These are phyloP conservation scores for Phallusia fumigata DNA, from an alignment of 23 tunicate species.

Conservation along the genomic window DNA sequence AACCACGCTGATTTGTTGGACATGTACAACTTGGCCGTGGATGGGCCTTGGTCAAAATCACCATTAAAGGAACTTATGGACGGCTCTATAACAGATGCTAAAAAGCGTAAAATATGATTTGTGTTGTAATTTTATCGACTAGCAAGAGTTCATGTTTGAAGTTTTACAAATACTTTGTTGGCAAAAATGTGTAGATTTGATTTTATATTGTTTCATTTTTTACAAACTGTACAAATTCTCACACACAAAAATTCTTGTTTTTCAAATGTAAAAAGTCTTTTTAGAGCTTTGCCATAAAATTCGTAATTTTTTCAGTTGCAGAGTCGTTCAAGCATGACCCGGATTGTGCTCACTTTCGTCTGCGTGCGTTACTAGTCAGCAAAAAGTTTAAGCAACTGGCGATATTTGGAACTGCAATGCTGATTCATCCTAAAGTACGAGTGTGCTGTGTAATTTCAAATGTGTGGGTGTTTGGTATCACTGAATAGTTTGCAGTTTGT, in stretches of 20 bases:
- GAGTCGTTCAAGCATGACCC: neutral
- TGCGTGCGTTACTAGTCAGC: neutral
- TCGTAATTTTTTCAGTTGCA: neutral
- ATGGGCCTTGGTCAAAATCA: constrained; percentile 52
- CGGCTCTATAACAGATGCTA: neutral
- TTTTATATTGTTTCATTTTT: too few species aligned
- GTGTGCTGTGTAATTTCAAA: too few species aligned
- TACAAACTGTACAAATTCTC: too few species aligned
- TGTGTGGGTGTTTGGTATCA: too few species aligned
- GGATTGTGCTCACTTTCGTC: neutral
- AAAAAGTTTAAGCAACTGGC: neutral
- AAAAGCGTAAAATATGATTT: neutral
- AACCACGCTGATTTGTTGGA: constrained; percentile 15
- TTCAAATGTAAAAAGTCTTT: too few species aligned
- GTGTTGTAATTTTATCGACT: too few species aligned
- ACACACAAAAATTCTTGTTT: too few species aligned
- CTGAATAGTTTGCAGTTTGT: too few species aligned
- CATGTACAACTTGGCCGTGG: constrained; percentile 33
- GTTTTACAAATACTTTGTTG: too few species aligned
- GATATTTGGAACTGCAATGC: neutral
- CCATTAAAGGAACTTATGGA: neutral
- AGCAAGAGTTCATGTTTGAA: too few species aligned
- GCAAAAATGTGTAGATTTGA: too few species aligned
- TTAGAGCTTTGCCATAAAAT: too few species aligned
- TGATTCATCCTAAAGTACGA: neutral